Evolutionary conservation across 2,113 vertebrate species (phyloP), one percentile per base, ranked within the genome.

Genomic region (Eleginops maclovinus): DNA sequence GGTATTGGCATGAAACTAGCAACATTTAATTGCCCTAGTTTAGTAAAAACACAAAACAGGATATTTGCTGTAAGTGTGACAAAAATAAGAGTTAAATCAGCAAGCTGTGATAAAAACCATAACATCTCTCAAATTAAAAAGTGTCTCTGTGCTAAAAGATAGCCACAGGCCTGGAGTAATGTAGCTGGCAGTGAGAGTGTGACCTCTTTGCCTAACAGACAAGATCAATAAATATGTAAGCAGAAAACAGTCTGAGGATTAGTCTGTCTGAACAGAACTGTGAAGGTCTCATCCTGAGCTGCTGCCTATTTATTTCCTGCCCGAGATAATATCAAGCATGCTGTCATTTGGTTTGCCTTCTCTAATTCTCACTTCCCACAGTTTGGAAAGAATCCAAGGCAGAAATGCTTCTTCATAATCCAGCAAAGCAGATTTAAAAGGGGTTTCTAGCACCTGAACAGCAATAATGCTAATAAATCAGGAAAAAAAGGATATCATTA

Each of bases 281-380:
- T 83, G 66, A 82, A 80, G 85, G 74, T 81, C 77, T 76, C 14
- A 41, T 82, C 78, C 70, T 75, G 61, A 22, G 50, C 65, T 53
- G 31, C 72, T 36, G 75, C 41, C 22, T 82, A 44, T 83, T 82
- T 73, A 78, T 83, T 85, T 61, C 53, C 75, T 44, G 28, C 64
- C 74, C 61, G 74, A 79, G 81, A 83, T 89, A 69, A 68, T 19
- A 82, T 72, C 78, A 85, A 26, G 40, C 47, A 2, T 6, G 13
- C 78, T 68, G 79, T 66, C 77, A 24, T n/a, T 61, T 61, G 66
- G 46, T 60, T 60, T 55, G 74, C 77, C 88, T 79, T 43, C 65
- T 85, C 72, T 63, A 56, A 88, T 82, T 86, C 77, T 86, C 69
- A n/a, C 79, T 60, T 51, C 60, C 65, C 58, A 61, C 76, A 31